These are phyloP conservation scores for Argyrosomus regius DNA, from an alignment of 2,797 vertebrate species.

Conservation along the genomic window DNA sequence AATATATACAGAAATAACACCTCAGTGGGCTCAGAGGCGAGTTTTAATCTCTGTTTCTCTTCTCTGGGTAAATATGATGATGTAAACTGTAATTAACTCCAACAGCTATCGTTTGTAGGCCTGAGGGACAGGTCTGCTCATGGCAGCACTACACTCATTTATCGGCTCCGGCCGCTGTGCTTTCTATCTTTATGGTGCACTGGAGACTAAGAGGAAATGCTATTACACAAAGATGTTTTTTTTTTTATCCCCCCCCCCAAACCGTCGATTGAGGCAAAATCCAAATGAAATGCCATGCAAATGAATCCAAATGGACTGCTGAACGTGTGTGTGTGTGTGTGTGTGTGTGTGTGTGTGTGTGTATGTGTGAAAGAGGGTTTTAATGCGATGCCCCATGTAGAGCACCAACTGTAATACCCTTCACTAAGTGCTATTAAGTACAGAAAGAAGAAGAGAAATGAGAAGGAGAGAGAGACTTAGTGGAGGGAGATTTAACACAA, in stretches of 20 bases:
- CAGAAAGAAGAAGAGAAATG: constrained; percentile 60
- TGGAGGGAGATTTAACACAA: constrained; percentile 66
- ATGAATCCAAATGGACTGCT: constrained; percentile 78
- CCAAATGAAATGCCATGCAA: constrained; percentile 81
- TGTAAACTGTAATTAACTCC: constrained; percentile 85
- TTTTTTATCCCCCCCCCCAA: constrained; percentile 55
- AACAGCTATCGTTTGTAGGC: constrained; percentile 80
- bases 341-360: constrained; percentile 29
- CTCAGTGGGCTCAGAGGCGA: constrained; percentile 66
- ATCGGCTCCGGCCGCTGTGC: constrained; percentile 70
- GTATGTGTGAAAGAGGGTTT: constrained; percentile 65
- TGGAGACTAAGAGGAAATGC: constrained; percentile 78
- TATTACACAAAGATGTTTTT: constrained; percentile 78
- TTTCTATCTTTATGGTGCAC: constrained; percentile 76
- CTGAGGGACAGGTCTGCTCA: constrained; percentile 76
- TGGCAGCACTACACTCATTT: constrained; percentile 75
- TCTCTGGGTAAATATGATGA: constrained; percentile 84
- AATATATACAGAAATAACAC: constrained; percentile 67
- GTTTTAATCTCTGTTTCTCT: constrained; percentile 78
- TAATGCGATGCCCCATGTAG: constrained; percentile 79
- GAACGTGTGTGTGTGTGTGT: constrained; percentile 51
- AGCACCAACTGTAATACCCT: constrained; percentile 71
- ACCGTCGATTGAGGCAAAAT: constrained; percentile 71
- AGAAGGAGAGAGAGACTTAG: constrained; percentile 57
- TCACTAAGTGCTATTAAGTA: constrained; percentile 76